Conservation (phyloP, 1,140 invertebrate genomes). For the Teleogryllus occipitalis region DNA sequence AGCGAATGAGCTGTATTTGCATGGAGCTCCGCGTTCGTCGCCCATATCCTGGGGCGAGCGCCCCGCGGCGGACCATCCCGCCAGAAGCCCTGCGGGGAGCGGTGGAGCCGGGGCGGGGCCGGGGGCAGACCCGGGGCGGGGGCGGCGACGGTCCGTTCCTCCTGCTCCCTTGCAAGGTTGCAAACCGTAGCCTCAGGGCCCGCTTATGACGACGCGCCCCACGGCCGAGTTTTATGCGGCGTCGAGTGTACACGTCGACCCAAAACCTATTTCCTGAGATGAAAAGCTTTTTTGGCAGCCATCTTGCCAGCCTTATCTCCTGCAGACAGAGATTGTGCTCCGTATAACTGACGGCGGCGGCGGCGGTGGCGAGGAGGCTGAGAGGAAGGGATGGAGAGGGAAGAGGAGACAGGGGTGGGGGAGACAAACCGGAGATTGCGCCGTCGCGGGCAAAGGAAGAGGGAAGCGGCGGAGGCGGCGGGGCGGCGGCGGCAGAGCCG, state of each 20-base stretch:
- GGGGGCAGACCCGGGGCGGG: too few species aligned
- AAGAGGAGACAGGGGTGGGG: conserved; percentile 2
- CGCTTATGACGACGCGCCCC: background rate
- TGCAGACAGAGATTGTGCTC: conserved; percentile 16
- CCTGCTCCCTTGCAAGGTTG: background rate
- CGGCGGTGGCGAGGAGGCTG: background rate
- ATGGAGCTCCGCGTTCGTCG: too few species aligned
- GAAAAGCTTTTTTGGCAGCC: conserved; percentile 14
- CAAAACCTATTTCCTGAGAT: conserved; percentile 19
- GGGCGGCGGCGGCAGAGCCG: too few species aligned
- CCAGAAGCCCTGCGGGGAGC: too few species aligned
- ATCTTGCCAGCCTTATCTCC: conserved; percentile 15
- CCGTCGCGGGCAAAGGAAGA: background rate
- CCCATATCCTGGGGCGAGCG: too few species aligned
- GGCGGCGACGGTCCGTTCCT: too few species aligned
- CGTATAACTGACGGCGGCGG: conserved; percentile 12
- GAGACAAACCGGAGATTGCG: conserved; percentile 15
- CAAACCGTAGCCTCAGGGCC: background rate
- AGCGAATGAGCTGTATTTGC: too few species aligned
- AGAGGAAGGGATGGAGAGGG: background rate
- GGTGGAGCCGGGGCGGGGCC: too few species aligned
- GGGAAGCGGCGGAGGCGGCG: background rate
- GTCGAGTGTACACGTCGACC: conserved; percentile 14
- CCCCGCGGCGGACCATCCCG: too few species aligned
- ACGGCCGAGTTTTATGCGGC: conserved; percentile 2